phyloP scores from a whole-genome alignment of 2,113 vertebrate species.

The Seriola dumerili region DNA sequence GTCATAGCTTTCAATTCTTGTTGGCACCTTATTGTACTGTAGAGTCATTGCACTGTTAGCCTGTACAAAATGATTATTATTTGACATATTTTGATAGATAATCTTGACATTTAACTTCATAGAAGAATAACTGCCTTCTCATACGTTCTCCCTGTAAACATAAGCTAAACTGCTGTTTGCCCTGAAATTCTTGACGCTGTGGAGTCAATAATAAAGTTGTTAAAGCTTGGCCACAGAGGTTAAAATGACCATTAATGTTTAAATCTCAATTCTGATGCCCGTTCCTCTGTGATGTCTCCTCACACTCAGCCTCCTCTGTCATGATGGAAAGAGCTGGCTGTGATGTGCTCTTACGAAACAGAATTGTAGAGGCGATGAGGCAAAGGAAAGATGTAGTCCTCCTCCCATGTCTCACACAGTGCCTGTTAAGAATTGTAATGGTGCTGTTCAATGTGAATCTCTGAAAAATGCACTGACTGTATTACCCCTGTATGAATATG shows the following conservation, averaged over 20 bases:
- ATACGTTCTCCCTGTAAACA: slow-evolving; percentile 24
- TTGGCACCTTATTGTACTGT: slow-evolving; percentile 56
- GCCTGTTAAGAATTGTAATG: slow-evolving; percentile 25
- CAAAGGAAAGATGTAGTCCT: neutral
- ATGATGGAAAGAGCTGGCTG: neutral
- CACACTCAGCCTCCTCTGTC: neutral
- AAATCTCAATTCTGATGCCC: neutral
- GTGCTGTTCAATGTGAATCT: slow-evolving; percentile 53
- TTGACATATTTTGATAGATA: neutral
- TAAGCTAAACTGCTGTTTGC: slow-evolving; percentile 8
- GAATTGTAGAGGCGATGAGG: neutral
- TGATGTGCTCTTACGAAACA: neutral
- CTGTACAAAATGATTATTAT: slow-evolving; percentile 17
- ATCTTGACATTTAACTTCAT: slow-evolving; percentile 3
- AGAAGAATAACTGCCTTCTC: slow-evolving; percentile 4
- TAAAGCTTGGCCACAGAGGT: neutral
- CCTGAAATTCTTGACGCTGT: neutral
- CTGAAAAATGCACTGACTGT: slow-evolving; percentile 64
- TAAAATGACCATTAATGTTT: neutral
- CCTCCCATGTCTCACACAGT: slow-evolving; percentile 38
- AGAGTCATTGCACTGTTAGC: slow-evolving; percentile 67
- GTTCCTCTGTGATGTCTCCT: neutral
- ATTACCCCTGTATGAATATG: slow-evolving; percentile 41
- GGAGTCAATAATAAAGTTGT: neutral
- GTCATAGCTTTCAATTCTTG: slow-evolving; percentile 36